phyloP scores from a whole-genome alignment of 2,113 vertebrate genomes.

The Dissostichus mawsoni region DNA sequence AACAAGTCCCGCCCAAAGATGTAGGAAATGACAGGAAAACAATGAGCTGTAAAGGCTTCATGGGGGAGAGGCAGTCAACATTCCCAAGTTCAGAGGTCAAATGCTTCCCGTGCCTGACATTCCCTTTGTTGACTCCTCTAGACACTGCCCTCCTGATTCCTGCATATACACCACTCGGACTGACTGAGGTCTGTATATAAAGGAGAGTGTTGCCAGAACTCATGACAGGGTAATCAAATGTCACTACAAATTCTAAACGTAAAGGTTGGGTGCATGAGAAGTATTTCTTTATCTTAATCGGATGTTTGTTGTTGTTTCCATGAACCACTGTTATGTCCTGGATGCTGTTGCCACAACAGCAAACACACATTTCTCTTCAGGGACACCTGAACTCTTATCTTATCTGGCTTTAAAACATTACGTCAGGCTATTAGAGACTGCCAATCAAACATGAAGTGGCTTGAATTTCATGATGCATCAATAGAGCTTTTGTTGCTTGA shows the following conservation, averaged over 20 bases:
- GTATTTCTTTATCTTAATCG: constrained; percentile 2
- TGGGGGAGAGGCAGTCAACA: constrained; percentile 2
- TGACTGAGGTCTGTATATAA: constrained; percentile 12
- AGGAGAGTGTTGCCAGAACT: not conserved
- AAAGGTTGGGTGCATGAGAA: not conserved
- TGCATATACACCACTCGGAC: not conserved
- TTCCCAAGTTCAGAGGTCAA: constrained; percentile 59
- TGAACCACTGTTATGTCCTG: constrained; percentile 18
- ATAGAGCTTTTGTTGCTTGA: not conserved
- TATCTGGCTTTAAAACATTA: constrained; percentile 12
- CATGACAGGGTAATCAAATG: not conserved
- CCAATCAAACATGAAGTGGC: not conserved
- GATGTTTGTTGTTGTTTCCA: constrained; percentile 38
- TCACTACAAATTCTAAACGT: not conserved
- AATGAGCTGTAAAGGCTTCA: constrained; percentile 1
- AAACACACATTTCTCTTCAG: not conserved
- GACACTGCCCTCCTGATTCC: constrained; percentile 9
- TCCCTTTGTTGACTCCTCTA: constrained; percentile 68
- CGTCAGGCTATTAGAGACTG: constrained; percentile 1
- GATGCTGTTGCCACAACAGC: constrained; percentile 48
- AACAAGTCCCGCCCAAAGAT: not conserved
- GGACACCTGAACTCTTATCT: constrained; percentile 17
- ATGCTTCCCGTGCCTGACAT: constrained; percentile 65
- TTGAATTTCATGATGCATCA: not conserved
- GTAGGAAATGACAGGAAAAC: constrained; percentile 14